These are phyloP conservation scores for Muscicapa comitata DNA, from an alignment of 2,797 vertebrate genomes.

Conservation along the genomic window DNA sequence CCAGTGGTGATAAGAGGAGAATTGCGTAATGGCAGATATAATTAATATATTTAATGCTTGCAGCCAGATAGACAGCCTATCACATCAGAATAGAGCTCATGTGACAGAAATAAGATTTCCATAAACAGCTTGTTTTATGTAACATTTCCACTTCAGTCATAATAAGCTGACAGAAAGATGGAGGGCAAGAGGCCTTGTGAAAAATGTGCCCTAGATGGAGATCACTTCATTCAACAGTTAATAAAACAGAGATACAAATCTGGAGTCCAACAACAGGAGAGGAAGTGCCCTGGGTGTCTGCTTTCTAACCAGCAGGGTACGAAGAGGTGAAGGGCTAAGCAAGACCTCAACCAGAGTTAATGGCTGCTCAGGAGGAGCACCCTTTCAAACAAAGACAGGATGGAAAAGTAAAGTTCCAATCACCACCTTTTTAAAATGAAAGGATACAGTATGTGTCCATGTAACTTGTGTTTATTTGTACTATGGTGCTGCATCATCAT, in stretches of 20 bases:
- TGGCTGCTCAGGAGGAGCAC: not conserved
- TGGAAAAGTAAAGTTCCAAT: not conserved
- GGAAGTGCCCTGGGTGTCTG: not conserved
- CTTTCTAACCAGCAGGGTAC: not conserved
- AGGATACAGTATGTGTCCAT: not conserved
- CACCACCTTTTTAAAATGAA: not conserved
- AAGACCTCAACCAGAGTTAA: not conserved
- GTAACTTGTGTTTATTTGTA: conserved; percentile 7
- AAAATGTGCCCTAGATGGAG: conserved; percentile 49
- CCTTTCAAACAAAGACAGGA: conserved; percentile 2
- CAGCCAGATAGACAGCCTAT: not conserved
- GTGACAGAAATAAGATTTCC: conserved; percentile 58
- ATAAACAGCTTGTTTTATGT: conserved; percentile 62
- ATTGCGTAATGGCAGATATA: conserved; percentile 24
- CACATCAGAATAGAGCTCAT: conserved; percentile 12
- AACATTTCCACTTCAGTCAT: conserved; percentile 61
- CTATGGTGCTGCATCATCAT: not conserved
- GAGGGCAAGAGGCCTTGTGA: conserved; percentile 35
- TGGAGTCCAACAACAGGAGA: not conserved
- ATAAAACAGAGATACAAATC: not conserved
- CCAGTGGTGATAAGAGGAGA: not conserved
- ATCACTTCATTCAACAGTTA: conserved; percentile 22
- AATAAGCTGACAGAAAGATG: conserved; percentile 46
- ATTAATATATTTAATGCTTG: conserved; percentile 37
- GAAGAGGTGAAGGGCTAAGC: not conserved